phyloP scores from a whole-genome alignment of 2,797 vertebrate species.

The Glyptemys insculpta region DNA sequence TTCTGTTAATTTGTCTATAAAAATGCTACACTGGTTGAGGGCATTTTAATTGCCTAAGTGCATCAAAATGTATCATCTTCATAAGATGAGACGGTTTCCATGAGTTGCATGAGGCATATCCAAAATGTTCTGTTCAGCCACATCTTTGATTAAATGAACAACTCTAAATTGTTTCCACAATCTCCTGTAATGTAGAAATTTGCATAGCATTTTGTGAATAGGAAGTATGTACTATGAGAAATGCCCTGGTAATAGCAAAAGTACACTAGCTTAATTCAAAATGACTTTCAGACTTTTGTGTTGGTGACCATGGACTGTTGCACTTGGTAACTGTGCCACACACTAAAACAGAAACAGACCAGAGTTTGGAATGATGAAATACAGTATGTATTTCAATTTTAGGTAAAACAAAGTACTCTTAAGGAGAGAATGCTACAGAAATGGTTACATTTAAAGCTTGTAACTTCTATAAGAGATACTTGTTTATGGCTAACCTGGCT shows the following conservation, averaged over 20 bases:
- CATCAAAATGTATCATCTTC: conserved; percentile 73
- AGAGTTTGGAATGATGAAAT: conserved; percentile 66
- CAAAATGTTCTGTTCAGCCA: conserved; percentile 48
- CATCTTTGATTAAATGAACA: conserved; percentile 63
- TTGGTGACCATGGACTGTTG: conserved; percentile 60
- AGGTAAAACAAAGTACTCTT: conserved; percentile 55
- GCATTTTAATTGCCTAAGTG: conserved; percentile 71
- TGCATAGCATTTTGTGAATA: conserved; percentile 58
- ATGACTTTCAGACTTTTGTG: conserved; percentile 53
- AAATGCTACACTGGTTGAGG: conserved; percentile 63
- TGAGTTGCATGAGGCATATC: conserved; percentile 66
- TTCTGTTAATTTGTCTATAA: conserved; percentile 71
- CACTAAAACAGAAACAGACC: conserved; percentile 70
- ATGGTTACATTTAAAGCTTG: conserved; percentile 60
- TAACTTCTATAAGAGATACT: conserved; percentile 55
- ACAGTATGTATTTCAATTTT: conserved; percentile 57
- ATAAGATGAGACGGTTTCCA: conserved; percentile 77
- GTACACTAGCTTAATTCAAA: conserved; percentile 47
- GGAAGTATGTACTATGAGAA: conserved; percentile 42
- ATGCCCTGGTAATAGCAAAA: conserved; percentile 56
- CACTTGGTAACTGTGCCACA: conserved; percentile 75
- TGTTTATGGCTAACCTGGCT: conserved; percentile 66
- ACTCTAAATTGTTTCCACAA: conserved; percentile 64
- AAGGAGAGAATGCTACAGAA: conserved; percentile 68
- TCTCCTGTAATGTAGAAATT: conserved; percentile 63